These are phyloP conservation scores for Sternarchorhynchus goeldii DNA, from an alignment of 2,797 vertebrate genomes.

Conservation along the genomic window DNA sequence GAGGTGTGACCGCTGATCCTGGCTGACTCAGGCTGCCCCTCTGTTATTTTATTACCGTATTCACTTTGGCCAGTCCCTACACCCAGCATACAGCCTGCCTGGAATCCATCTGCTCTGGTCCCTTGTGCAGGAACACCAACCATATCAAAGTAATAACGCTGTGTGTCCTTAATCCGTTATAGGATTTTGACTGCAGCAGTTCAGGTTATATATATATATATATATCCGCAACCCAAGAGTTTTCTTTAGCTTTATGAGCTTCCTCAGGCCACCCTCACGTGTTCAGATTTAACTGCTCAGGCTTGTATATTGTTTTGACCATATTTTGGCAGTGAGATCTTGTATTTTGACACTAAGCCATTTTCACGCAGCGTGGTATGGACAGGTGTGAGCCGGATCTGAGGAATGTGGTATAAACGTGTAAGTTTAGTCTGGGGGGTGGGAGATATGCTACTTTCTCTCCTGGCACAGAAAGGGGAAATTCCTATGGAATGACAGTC, in stretches of 20 bases:
- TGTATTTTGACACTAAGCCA: conserved; percentile 26
- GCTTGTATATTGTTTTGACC: conserved; percentile 26
- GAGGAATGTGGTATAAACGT: conserved; percentile 49
- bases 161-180: conserved; percentile 57
- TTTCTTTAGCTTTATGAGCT: conserved; percentile 32
- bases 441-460: conserved; percentile 49
- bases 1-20: conserved; percentile 22
- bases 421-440: conserved; percentile 62
- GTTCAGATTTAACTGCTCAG: background rate
- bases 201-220: conserved; percentile 1
- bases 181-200: conserved; percentile 42
- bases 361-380: conserved; percentile 35
- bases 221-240: conserved; percentile 35
- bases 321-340: conserved; percentile 17
- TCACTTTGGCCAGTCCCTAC: conserved; percentile 22
- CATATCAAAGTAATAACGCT: conserved; percentile 69
- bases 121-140: conserved; percentile 56
- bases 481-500: conserved; percentile 55
- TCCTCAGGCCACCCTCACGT: background rate
- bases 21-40: conserved; percentile 12
- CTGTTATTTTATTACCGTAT: conserved; percentile 23
- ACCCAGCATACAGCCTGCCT: conserved; percentile 63
- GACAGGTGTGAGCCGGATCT: conserved; percentile 51
- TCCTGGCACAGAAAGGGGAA: conserved; percentile 50
- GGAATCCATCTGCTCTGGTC: conserved; percentile 69